Evolutionary conservation across 1,140 invertebrate genomes (phyloP).

Genomic region (Oscheius sp.): DNA sequence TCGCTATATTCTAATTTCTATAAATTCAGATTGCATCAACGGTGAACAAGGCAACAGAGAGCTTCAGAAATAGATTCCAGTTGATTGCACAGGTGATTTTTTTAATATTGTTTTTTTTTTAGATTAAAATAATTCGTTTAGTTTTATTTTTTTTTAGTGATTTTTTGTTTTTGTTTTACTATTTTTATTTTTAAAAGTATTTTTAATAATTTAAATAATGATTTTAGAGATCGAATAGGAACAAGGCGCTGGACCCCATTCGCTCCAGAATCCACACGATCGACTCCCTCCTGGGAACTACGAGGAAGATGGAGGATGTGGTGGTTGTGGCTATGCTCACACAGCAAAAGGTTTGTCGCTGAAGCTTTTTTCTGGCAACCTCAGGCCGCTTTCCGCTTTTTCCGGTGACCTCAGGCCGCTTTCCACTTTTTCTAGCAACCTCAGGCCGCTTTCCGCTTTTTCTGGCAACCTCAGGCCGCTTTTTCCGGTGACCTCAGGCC

Average conservation of each 20-base stretch:
- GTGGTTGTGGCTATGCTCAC: slow-evolving; percentile 24
- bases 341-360: slow-evolving; percentile 20
- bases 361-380: background rate
- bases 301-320: slow-evolving; percentile 9
- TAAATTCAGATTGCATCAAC: background rate
- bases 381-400: too few species aligned
- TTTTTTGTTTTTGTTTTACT: slow-evolving; percentile 2
- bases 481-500: too few species aligned
- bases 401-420: too few species aligned
- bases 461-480: too few species aligned
- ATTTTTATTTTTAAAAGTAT: too few species aligned
- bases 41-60: background rate
- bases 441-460: too few species aligned
- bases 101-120: too few species aligned
- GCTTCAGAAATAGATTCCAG: slow-evolving; percentile 12
- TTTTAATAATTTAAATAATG: too few species aligned
- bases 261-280: slow-evolving; percentile 1
- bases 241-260: background rate
- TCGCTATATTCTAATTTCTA: background rate
- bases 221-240: background rate
- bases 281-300: slow-evolving; percentile 1
- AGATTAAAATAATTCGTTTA: background rate
- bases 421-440: too few species aligned
- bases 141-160: background rate
- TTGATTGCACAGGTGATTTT: slow-evolving; percentile 15